Percentiles rank a stretch among this genome's conserved stretches.
Conservation (phyloP, 1,140 invertebrate species). For the Saccostrea glomerata region DNA sequence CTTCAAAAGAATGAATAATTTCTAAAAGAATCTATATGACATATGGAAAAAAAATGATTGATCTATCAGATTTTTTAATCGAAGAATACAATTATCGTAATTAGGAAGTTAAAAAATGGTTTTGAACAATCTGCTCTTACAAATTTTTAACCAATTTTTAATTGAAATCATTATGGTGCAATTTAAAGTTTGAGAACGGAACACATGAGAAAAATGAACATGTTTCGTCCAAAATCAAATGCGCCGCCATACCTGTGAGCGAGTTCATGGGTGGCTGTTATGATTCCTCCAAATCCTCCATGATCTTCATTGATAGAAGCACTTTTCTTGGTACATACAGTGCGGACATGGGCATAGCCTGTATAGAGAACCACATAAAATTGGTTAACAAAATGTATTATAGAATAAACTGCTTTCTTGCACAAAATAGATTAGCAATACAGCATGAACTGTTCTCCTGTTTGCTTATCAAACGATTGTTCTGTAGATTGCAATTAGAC, state of each 20-base stretch:
- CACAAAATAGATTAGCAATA: too few species aligned
- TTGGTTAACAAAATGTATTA: not conserved
- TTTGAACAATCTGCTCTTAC: too few species aligned
- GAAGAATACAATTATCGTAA: not conserved
- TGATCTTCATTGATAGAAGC: constrained; percentile 54
- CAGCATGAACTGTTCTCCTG: not conserved
- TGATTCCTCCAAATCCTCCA: constrained; percentile 53
- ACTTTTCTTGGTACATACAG: constrained; percentile 52
- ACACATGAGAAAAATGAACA: too few species aligned
- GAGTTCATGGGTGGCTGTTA: constrained; percentile 55
- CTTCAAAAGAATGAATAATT: not conserved
- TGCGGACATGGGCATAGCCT: constrained; percentile 49
- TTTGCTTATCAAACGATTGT: not conserved
- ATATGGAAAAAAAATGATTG: not conserved
- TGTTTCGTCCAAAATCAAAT: not conserved
- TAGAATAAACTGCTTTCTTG: too few species aligned
- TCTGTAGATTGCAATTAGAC: too few species aligned
- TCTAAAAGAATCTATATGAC: not conserved
- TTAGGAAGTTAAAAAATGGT: too few species aligned
- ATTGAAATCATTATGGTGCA: too few species aligned
- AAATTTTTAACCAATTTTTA: too few species aligned
- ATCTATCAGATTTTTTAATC: constrained; percentile 14
- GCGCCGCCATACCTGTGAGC: constrained; percentile 48
- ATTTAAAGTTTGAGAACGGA: too few species aligned
- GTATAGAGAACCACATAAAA: not conserved